Conservation (phyloP, 2,113 vertebrate species). For the Mirounga angustirostris region DNA sequence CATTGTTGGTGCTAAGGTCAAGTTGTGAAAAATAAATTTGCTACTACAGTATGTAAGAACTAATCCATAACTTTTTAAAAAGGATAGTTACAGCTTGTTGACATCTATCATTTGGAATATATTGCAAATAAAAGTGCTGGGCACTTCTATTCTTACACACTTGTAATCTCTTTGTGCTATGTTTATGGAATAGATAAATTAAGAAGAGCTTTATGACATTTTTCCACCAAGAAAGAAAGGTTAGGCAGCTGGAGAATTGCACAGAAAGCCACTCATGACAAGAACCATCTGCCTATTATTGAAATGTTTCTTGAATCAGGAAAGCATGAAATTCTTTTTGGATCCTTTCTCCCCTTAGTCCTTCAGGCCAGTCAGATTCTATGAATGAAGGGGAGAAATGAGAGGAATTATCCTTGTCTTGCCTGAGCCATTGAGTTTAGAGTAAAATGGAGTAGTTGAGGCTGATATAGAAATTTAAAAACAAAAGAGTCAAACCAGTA, state of each 20-base stretch:
- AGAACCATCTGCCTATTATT: conserved; percentile 43
- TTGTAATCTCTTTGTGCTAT: conserved; percentile 48
- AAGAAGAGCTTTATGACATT: conserved; percentile 52
- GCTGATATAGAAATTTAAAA: background rate
- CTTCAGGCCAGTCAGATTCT: background rate
- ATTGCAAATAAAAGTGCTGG: conserved; percentile 72
- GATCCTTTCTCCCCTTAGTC: background rate
- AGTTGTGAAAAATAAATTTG: background rate
- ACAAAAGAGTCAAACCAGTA: background rate
- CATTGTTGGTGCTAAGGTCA: background rate
- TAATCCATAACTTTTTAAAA: conserved; percentile 23
- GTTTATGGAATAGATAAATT: conserved; percentile 69
- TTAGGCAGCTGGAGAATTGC: conserved; percentile 51
- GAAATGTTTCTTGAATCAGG: conserved; percentile 42
- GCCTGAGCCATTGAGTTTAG: background rate
- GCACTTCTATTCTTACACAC: conserved; percentile 10
- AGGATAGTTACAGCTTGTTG: conserved; percentile 69
- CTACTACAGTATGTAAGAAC: background rate
- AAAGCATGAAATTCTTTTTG: background rate
- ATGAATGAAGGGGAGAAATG: background rate
- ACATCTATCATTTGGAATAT: conserved; percentile 73
- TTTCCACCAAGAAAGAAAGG: conserved; percentile 38
- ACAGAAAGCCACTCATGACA: conserved; percentile 37
- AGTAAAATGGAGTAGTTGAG: background rate
- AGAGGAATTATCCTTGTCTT: background rate